Conservation (phyloP, 2,113 vertebrate genomes). For the Alethe castanea region DNA sequence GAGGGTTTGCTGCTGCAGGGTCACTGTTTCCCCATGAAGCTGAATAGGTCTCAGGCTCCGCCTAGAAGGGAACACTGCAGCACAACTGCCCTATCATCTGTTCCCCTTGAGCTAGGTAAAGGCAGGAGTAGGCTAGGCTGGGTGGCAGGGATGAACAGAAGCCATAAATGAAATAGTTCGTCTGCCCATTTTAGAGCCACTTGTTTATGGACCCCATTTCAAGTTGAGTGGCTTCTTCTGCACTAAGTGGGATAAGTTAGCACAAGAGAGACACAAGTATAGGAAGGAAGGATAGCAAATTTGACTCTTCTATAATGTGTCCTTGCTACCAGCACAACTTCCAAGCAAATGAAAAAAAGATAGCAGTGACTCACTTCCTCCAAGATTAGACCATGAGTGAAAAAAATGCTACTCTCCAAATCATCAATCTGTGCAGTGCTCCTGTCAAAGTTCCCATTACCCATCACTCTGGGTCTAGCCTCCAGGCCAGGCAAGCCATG, state of each 20-base stretch:
- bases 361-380: background rate
- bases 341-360: background rate
- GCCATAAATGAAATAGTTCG: background rate
- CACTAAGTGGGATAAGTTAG: background rate
- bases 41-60: background rate
- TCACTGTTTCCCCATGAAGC: background rate
- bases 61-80: background rate
- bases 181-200: background rate
- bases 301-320: background rate
- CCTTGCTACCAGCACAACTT: background rate
- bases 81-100: background rate
- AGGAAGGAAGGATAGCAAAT: background rate
- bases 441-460: background rate
- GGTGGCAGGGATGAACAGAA: background rate
- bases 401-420: background rate
- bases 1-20: background rate
- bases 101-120: background rate
- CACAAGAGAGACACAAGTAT: background rate
- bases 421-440: background rate
- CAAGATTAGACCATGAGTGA: background rate
- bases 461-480: background rate
- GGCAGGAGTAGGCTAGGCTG: background rate
- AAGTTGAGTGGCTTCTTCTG: background rate
- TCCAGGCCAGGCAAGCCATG: background rate
- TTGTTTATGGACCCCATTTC: background rate